Base-by-base conservation (phyloP, 2,888 invertebrate species). In the Physocephala rufipes region DNA sequence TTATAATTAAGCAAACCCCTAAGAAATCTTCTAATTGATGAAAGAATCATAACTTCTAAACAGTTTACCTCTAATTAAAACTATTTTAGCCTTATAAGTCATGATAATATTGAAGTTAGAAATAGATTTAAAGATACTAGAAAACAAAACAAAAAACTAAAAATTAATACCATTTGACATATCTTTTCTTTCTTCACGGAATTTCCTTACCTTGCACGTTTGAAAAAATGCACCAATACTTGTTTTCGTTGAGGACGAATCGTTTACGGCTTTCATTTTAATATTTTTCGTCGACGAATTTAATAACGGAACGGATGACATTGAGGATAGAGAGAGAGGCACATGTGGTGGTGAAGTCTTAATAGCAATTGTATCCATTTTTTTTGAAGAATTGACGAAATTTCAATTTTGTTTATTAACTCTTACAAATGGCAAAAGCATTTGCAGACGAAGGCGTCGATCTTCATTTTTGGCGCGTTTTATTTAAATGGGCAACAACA, bases 171-270 rank as follows among this genome's bases (percentile, higher is more conserved):
- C n/a, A n/a, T n/a, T n/a, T n/a, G n/a, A n/a, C n/a, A n/a, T n/a
- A n/a, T n/a, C n/a, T n/a, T n/a, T n/a, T n/a, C n/a, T 28, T 9
- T 67, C 28, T 47, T 1, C 45, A n/a, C n/a, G n/a, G n/a, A n/a
- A n/a, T 45, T 12, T n/a, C 74, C 82, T 85, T 83, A 86, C 86
- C 86, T 86, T 86, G 85, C 86, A 86, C 69, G 86, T 86, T 80
- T 86, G 86, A 76, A 86, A 86, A 76, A 86, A 86, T 66, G 86
- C 86, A 75, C 86, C 86, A 80, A 86, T 79, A 76, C 81, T 82
- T 63, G 81, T 75, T 67, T 79, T 78, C 15, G 78, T 24, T 19
- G 78, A 72, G 68, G 75, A 74, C 58, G 76, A 74, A 64, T 79
- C 79, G 59, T 75, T 76, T 26, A 30, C 24, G 58, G 24, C n/a